phyloP scores from a whole-genome alignment of 2,888 invertebrate genomes.

The Pyrgus malvae region DNA sequence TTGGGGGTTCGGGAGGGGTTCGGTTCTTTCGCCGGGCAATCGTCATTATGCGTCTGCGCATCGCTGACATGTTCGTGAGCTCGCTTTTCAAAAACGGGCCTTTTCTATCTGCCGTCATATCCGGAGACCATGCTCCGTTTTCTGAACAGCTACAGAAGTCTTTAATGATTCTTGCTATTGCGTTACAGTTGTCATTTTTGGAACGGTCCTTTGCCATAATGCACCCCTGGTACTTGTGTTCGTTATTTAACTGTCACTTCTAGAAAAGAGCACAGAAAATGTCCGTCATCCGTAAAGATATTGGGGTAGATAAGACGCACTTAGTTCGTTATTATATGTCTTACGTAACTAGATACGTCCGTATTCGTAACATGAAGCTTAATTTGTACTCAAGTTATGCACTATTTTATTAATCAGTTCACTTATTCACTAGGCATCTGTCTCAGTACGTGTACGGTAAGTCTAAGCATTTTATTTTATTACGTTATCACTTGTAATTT shows the following conservation, averaged over 20 bases:
- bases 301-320: constrained; percentile 32
- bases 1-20: constrained; percentile 58
- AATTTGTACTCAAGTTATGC: constrained; percentile 1
- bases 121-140: constrained; percentile 77
- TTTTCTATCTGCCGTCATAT: constrained; percentile 68
- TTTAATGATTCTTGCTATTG: constrained; percentile 70
- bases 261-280: constrained; percentile 63
- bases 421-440: constrained; percentile 9
- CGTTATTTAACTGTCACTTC: constrained; percentile 70
- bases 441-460: background rate
- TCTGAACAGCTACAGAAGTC: constrained; percentile 78
- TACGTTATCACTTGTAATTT: too few relatives aligned
- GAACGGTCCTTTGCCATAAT: constrained; percentile 65
- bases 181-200: constrained; percentile 67
- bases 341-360: constrained; percentile 29
- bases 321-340: constrained; percentile 3
- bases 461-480: background rate
- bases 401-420: constrained; percentile 22
- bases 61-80: constrained; percentile 73
- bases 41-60: constrained; percentile 68
- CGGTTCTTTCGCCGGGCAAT: constrained; percentile 65
- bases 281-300: constrained; percentile 6
- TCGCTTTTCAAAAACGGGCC: constrained; percentile 72
- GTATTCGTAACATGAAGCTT: constrained; percentile 5
- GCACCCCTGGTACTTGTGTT: constrained; percentile 32